These are phyloP conservation scores for Drosophila lowei DNA, from an alignment of 1,140 invertebrate genomes.

Conservation along the genomic window DNA sequence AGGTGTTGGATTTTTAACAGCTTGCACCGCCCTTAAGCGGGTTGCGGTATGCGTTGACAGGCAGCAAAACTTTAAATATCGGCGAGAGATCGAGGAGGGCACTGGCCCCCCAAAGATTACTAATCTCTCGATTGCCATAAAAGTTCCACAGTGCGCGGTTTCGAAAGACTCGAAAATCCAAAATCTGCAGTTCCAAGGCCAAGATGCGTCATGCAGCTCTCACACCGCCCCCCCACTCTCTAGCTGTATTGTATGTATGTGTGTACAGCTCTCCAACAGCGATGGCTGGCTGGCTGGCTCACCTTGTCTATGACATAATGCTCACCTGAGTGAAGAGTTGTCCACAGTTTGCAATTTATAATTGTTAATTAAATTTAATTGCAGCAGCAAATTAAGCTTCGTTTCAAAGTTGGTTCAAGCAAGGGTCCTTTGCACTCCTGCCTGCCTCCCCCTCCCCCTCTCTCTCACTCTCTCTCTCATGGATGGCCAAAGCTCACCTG, in stretches of 20 bases:
- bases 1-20: slow-evolving; percentile 47
- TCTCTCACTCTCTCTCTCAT: not conserved
- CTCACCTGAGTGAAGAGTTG: slow-evolving; percentile 15
- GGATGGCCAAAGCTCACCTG: slow-evolving; percentile 38
- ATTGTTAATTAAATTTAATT: slow-evolving; percentile 19
- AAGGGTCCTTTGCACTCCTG: not conserved
- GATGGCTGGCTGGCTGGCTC: not conserved
- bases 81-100: slow-evolving; percentile 4
- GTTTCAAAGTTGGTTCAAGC: slow-evolving; percentile 2
- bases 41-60: slow-evolving; percentile 38
- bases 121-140: too few species aligned
- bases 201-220: slow-evolving; percentile 21
- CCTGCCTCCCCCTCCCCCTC: not conserved
- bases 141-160: too few species aligned
- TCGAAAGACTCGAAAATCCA: not conserved
- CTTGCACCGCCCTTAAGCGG: slow-evolving; percentile 44
- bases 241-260: not conserved
- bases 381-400: slow-evolving; percentile 7
- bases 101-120: too few species aligned
- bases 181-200: slow-evolving; percentile 5
- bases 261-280: too few species aligned
- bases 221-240: not conserved
- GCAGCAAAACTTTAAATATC: slow-evolving; percentile 17
- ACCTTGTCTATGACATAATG: slow-evolving; percentile 37
- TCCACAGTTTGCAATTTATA: slow-evolving; percentile 20